Evolutionary conservation across 2,797 vertebrate genomes (phyloP).

Genomic region (Chromobotia macracanthus): DNA sequence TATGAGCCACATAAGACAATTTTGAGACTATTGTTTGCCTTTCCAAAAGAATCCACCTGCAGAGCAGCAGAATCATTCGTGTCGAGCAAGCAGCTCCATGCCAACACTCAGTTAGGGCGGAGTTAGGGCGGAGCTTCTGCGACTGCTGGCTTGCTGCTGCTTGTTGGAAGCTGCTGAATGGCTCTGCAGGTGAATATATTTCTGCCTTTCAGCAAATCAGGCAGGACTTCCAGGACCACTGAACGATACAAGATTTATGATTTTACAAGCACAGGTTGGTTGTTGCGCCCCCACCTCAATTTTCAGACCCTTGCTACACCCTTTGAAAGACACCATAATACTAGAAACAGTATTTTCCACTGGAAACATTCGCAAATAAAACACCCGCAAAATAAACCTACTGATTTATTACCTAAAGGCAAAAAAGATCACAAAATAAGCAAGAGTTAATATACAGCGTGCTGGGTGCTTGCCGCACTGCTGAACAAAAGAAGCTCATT

Average conservation of each 20-base stretch:
- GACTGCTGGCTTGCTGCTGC: background rate
- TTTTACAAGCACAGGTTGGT: background rate
- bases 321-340: background rate
- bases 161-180: background rate
- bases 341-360: background rate
- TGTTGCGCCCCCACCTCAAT: background rate
- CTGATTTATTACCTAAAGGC: slow-evolving; percentile 22
- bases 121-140: background rate
- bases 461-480: background rate
- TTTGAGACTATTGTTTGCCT: too few species aligned
- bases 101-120: background rate
- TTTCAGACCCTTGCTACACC: background rate
- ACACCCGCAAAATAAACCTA: background rate
- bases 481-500: slow-evolving; percentile 36
- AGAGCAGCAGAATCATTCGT: background rate
- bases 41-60: background rate
- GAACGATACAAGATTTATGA: background rate
- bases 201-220: background rate
- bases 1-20: too few species aligned
- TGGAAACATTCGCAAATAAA: slow-evolving; percentile 19
- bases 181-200: background rate
- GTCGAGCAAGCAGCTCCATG: background rate
- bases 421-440: slow-evolving; percentile 26
- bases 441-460: slow-evolving; percentile 6
- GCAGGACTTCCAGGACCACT: background rate